phyloP scores from a whole-genome alignment of 2,797 vertebrate genomes.

The Pipistrellus kuhlii region DNA sequence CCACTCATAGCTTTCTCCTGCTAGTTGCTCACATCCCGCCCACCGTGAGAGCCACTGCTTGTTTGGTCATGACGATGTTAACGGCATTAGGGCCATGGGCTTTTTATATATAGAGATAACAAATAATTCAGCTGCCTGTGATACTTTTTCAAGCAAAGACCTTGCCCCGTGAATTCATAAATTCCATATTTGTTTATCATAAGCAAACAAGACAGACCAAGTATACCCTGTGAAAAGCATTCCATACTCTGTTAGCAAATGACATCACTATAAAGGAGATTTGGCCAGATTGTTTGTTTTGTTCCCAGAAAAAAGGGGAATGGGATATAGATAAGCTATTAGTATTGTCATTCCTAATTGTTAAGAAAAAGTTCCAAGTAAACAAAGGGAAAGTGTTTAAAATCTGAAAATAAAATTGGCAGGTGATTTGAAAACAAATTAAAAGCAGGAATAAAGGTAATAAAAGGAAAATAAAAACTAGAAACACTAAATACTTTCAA shows the following conservation, averaged over 20 bases:
- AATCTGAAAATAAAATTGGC: constrained; percentile 38
- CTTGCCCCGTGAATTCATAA: constrained; percentile 8
- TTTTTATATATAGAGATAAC: too few species aligned
- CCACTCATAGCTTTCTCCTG: too few species aligned
- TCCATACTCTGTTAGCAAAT: constrained; percentile 28
- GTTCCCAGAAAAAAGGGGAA: neutral
- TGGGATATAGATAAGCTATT: neutral
- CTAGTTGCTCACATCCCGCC: too few species aligned
- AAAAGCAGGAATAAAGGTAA: neutral
- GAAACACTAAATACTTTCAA: constrained; percentile 2
- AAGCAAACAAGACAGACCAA: neutral
- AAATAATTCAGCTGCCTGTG: neutral
- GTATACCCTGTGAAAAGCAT: neutral
- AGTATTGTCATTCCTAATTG: constrained; percentile 30
- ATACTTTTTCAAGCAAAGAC: neutral
- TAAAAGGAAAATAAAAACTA: constrained; percentile 32
- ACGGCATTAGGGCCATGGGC: too few species aligned
- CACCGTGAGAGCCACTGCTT: too few species aligned
- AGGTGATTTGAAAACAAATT: constrained; percentile 52
- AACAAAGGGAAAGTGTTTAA: neutral
- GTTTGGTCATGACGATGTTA: too few species aligned
- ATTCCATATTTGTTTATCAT: constrained; percentile 19
- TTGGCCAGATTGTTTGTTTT: constrained; percentile 6
- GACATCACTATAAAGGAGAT: neutral
- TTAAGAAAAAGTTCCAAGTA: constrained; percentile 7